Percentiles rank a stretch among this genome's conserved stretches.
Evolutionary conservation across 2,888 invertebrate species (phyloP).

Genomic region (Desoria tigrina): DNA sequence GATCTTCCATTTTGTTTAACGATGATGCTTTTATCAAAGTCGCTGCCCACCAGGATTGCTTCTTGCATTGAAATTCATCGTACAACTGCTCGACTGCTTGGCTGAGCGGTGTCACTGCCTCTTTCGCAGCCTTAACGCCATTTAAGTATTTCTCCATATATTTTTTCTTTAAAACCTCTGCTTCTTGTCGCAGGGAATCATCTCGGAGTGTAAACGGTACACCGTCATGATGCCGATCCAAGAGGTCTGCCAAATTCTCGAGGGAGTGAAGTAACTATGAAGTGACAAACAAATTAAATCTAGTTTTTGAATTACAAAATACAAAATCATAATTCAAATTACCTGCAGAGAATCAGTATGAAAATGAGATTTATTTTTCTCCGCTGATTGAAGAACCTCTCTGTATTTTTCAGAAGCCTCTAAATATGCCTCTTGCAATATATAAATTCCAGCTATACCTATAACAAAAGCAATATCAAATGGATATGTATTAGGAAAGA

Average conservation of each 20-base stretch:
- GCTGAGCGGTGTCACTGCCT: slow-evolving; percentile 31
- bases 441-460: slow-evolving; percentile 67
- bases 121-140: slow-evolving; percentile 41
- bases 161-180: slow-evolving; percentile 62
- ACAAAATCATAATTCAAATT: no score
- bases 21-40: slow-evolving; percentile 56
- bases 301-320: no score
- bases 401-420: slow-evolving; percentile 66
- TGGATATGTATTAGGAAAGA: no score
- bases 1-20: slow-evolving; percentile 35
- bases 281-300: no score
- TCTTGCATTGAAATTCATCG: slow-evolving; percentile 42
- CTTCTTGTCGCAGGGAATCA: slow-evolving; percentile 59
- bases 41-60: slow-evolving; percentile 58
- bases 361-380: slow-evolving; percentile 58
- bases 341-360: slow-evolving; percentile 66
- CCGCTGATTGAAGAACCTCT: slow-evolving; percentile 62
- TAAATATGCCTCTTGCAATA: slow-evolving; percentile 61
- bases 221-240: slow-evolving; percentile 57
- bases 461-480: slow-evolving; percentile 19
- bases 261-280: slow-evolving; percentile 62
- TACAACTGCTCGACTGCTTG: slow-evolving; percentile 48
- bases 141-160: slow-evolving; percentile 60
- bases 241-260: slow-evolving; percentile 65
- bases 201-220: slow-evolving; percentile 62